Conservation (phyloP, 2,888 invertebrate species). For the Dasypolia templi region DNA sequence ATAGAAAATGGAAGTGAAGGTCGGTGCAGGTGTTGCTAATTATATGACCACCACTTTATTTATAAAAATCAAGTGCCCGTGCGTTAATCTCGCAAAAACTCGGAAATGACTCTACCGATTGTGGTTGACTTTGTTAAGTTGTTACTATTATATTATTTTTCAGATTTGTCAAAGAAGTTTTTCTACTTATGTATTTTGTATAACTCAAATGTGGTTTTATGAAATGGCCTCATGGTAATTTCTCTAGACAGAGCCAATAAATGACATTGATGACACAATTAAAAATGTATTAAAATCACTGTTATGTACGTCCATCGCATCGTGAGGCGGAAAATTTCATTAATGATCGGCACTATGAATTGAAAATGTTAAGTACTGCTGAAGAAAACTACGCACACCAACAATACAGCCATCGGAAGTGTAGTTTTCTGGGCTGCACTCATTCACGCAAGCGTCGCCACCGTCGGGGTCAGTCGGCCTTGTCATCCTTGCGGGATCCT, state of each 20-base stretch:
- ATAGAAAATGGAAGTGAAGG: too few species aligned
- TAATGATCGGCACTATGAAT: constrained; percentile 2
- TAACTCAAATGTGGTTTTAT: background rate
- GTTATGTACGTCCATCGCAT: constrained; percentile 6
- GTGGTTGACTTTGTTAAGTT: background rate
- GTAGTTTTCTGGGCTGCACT: constrained; percentile 62
- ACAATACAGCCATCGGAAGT: constrained; percentile 69
- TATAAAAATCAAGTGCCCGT: background rate
- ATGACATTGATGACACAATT: too few species aligned
- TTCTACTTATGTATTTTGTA: background rate
- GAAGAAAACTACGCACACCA: constrained; percentile 73
- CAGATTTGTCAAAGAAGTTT: background rate
- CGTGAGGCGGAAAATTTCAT: constrained; percentile 14
- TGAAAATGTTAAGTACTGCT: constrained; percentile 23
- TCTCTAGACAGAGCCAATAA: background rate
- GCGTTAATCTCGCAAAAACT: background rate
- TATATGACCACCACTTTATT: too few species aligned
- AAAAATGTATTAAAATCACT: background rate
- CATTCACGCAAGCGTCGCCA: constrained; percentile 68
- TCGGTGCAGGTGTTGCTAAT: too few species aligned
- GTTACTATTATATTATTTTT: too few species aligned
- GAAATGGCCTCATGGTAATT: background rate
- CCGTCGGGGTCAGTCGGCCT: constrained; percentile 68
- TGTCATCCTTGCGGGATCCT: constrained; percentile 66
- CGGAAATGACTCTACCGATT: background rate